These are phyloP conservation scores for crab-eating macaque (Macaca fascicularis) DNA, from an alignment of 2,113 vertebrate genomes.

Conservation along the genomic window T2T-MFA8v1.1 NC_088379.1:180496001-180496500, in stretches of 20 bases:
- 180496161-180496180: neutral
- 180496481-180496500: neutral
- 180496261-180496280: neutral
- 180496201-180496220: neutral
- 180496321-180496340: neutral
- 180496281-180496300: neutral
- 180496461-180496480: neutral
- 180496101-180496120: neutral
- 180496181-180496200: neutral
- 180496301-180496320: neutral
- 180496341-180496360: neutral
- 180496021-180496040: neutral
- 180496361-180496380: neutral
- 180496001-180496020: neutral
- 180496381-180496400: neutral
- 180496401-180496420: slow-evolving; percentile 29
- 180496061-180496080: neutral
- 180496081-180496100: neutral
- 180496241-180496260: neutral
- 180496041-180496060: neutral
- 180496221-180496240: neutral
- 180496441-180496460: neutral
- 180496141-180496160: neutral
- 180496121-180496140: neutral
- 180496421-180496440: neutral